These are phyloP conservation scores for Axis porcinus DNA, from an alignment of 2,113 vertebrate genomes.

Conservation along the genomic window DNA sequence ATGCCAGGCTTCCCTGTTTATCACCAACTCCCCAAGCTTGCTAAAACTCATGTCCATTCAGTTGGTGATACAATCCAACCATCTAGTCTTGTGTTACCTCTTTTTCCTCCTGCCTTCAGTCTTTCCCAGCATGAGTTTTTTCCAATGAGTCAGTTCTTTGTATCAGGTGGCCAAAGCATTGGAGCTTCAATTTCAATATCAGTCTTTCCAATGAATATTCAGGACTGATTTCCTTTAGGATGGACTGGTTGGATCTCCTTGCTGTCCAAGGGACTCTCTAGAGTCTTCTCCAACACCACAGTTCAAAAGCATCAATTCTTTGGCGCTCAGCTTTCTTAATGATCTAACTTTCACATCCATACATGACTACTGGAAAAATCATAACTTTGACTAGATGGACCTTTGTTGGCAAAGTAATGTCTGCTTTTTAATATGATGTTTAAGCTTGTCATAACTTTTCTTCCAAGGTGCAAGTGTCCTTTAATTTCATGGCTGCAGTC, in stretches of 20 bases:
- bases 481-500: neutral
- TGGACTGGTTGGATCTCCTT: neutral
- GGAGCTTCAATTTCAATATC: neutral
- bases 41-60: neutral
- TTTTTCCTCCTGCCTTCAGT: neutral
- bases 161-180: neutral
- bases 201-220: neutral
- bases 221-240: neutral
- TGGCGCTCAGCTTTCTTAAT: neutral
- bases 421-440: neutral
- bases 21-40: neutral
- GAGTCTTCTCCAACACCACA: neutral
- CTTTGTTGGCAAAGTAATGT: neutral
- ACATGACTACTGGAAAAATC: neutral
- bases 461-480: neutral
- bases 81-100: neutral
- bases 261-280: neutral
- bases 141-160: neutral
- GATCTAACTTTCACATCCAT: neutral
- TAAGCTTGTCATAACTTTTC: neutral
- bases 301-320: neutral
- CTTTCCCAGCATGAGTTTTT: neutral
- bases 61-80: neutral
- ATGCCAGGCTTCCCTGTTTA: neutral
- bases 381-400: neutral